phyloP scores from a whole-genome alignment of 2,797 vertebrate genomes.

The Podarcis siculus region DNA sequence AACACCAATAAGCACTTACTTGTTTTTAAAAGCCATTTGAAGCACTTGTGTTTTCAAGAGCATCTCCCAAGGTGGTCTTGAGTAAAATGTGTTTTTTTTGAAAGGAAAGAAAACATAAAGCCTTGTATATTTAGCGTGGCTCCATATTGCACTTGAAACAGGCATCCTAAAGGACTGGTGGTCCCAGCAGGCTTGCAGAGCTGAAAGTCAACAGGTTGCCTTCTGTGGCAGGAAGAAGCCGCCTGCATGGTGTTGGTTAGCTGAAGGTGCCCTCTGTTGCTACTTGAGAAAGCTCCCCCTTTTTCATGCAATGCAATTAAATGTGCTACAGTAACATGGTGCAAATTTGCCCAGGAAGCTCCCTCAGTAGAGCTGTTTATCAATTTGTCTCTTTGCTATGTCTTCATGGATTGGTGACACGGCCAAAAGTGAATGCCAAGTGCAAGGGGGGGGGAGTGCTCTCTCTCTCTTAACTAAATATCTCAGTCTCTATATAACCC shows the following conservation, averaged over 20 bases:
- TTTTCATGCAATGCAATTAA: neutral
- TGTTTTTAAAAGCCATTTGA: conserved; percentile 13
- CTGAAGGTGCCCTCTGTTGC: neutral
- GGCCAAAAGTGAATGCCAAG: neutral
- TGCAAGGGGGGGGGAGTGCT: neutral
- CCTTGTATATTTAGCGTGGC: neutral
- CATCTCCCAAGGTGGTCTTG: conserved; percentile 5
- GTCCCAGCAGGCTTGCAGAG: neutral
- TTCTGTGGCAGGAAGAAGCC: neutral
- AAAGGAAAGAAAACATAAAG: neutral
- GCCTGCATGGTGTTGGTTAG: neutral
- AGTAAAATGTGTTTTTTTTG: neutral
- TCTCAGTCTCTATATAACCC: conserved; percentile 23
- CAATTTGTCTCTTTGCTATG: neutral
- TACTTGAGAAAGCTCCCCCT: neutral
- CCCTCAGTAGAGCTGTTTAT: neutral
- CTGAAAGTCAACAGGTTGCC: neutral
- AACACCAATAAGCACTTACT: neutral
- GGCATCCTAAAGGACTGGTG: neutral
- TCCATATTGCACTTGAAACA: neutral
- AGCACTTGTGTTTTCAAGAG: conserved; percentile 5
- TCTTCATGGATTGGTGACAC: neutral
- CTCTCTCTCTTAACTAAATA: neutral
- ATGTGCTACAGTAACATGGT: neutral
- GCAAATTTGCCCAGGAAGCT: neutral